Evolutionary conservation across 2,797 vertebrate genomes (phyloP).

Genomic region (Malacoctenus gilli): DNA sequence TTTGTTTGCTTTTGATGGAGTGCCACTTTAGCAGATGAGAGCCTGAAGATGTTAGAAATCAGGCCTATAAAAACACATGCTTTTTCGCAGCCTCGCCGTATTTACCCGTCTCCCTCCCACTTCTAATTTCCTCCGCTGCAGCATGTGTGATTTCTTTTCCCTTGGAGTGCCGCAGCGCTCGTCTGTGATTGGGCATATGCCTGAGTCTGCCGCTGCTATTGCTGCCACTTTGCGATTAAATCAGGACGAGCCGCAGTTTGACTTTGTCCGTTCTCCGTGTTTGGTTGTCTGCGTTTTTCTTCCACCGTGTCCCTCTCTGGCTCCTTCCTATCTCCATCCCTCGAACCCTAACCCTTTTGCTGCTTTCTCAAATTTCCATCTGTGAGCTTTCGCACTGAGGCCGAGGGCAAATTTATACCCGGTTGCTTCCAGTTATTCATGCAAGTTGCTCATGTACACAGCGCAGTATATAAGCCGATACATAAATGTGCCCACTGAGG

Average conservation of each 20-base stretch:
- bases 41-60: constrained; percentile 34
- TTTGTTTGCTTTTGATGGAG: constrained; percentile 59
- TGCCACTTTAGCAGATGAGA: constrained; percentile 58
- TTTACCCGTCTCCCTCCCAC: constrained; percentile 39
- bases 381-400: constrained; percentile 18
- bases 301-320: constrained; percentile 2
- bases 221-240: constrained; percentile 61
- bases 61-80: constrained; percentile 37
- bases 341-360: constrained; percentile 21
- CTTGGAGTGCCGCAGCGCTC: constrained; percentile 33
- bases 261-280: constrained; percentile 39
- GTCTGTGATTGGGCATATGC: constrained; percentile 31
- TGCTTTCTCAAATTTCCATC: constrained; percentile 35
- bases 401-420: constrained; percentile 31
- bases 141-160: constrained; percentile 33
- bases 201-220: constrained; percentile 31
- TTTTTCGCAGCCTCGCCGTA: constrained; percentile 18
- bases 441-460: constrained; percentile 31
- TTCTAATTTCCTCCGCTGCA: constrained; percentile 38
- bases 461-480: constrained; percentile 8
- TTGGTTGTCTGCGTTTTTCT: constrained; percentile 27
- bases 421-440: constrained; percentile 44
- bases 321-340: neutral
- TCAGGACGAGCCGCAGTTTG: constrained; percentile 49
- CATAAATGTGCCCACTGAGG: constrained; percentile 3